These are phyloP conservation scores for Gryllus bimaculatus DNA, from an alignment of 1,140 invertebrate species.

Conservation along the genomic window DNA sequence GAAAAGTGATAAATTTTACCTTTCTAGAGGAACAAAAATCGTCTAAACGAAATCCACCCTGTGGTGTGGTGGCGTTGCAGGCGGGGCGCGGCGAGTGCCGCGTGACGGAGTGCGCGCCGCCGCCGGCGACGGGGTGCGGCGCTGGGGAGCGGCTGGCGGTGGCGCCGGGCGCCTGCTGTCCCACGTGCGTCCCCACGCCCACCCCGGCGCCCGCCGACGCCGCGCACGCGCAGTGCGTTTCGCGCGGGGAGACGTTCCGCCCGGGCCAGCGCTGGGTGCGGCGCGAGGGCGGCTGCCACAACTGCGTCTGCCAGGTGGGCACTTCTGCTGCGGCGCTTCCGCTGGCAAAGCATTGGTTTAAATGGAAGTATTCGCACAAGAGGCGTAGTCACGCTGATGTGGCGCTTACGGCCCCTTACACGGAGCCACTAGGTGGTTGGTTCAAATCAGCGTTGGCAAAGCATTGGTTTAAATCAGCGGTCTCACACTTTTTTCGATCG, in stretches of 20 bases:
- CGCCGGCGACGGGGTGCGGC: background rate
- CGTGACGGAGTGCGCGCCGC: background rate
- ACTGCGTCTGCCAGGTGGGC: slow-evolving; percentile 11
- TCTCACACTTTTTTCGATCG: no score
- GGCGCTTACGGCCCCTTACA: no score
- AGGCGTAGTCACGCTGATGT: no score
- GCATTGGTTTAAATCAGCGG: no score
- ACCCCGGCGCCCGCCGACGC: background rate
- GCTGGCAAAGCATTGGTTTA: no score
- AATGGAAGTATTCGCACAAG: no score
- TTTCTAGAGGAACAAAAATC: background rate
- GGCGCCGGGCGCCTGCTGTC: background rate
- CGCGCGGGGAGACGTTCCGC: slow-evolving; percentile 8
- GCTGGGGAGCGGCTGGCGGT: background rate
- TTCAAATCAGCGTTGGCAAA: no score
- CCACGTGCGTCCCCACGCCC: background rate
- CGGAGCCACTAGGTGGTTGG: no score
- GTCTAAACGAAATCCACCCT: background rate
- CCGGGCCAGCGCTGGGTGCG: slow-evolving; percentile 15
- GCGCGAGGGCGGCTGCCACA: slow-evolving; percentile 14
- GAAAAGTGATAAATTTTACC: background rate
- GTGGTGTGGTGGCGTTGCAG: background rate
- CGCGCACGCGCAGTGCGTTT: background rate
- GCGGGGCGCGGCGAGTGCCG: background rate
- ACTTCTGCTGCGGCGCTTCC: background rate